Percentiles rank a stretch among this genome's conserved stretches.
Evolutionary conservation across 1,140 invertebrate species (phyloP).

Genomic region (Ostrea denselamellosa): DNA sequence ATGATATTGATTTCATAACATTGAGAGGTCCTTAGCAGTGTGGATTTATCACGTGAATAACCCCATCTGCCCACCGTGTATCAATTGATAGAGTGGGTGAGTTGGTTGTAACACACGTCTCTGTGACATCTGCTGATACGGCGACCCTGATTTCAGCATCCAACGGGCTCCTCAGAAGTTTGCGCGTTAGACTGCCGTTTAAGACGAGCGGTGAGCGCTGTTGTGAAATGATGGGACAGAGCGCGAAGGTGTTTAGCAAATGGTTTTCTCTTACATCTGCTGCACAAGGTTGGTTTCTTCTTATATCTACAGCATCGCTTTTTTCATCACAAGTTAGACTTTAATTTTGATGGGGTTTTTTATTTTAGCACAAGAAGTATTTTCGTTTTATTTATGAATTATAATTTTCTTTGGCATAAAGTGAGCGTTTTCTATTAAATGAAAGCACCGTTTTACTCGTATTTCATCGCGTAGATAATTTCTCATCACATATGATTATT

Average conservation of each 20-base stretch:
- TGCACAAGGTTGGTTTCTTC: background rate
- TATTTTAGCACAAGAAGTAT: no score
- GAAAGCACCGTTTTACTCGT: no score
- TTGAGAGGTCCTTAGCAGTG: background rate
- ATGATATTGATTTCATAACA: constrained; percentile 26
- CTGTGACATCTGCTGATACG: background rate
- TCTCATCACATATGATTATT: no score
- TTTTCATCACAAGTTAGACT: no score
- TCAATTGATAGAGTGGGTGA: constrained; percentile 10
- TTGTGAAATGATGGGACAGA: constrained; percentile 30
- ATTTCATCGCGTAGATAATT: no score
- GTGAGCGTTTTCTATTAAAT: no score
- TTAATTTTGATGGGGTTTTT: no score
- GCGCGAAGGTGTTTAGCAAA: background rate
- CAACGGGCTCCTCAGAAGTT: no score
- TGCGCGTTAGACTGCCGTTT: no score
- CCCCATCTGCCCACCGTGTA: background rate
- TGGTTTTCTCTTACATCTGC: background rate
- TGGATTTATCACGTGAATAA: background rate
- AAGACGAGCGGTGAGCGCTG: no score
- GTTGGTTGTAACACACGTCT: background rate
- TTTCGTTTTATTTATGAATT: no score
- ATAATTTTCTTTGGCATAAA: no score
- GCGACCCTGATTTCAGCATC: background rate
- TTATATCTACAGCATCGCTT: background rate